phyloP scores from a whole-genome alignment of 1,140 invertebrate species.

The Theocolax elegans region DNA sequence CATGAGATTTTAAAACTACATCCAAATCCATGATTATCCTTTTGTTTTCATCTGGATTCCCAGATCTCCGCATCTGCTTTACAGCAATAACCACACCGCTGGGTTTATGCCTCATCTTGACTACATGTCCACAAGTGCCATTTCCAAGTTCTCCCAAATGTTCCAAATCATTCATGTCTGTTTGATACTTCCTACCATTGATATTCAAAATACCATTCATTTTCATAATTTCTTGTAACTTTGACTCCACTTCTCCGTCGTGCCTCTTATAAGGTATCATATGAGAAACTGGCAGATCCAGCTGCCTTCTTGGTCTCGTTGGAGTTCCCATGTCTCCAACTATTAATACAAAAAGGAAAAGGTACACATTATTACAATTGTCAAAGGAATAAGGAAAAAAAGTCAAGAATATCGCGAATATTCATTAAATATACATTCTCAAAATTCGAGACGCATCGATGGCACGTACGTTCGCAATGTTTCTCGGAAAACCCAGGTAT shows the following conservation, averaged over 20 bases:
- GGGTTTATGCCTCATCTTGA: slow-evolving; percentile 93
- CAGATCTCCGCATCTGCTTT: slow-evolving; percentile 98
- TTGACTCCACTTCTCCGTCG: slow-evolving; percentile 75
- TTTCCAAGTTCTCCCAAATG: slow-evolving; percentile 92
- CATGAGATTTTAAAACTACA: slow-evolving; percentile 95
- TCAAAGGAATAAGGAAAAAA: too few species aligned
- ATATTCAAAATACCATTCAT: slow-evolving; percentile 88
- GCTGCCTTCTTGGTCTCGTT: slow-evolving; percentile 60
- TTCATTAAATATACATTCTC: too few species aligned
- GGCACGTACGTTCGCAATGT: neutral
- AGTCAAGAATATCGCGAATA: too few species aligned
- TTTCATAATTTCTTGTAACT: slow-evolving; percentile 82
- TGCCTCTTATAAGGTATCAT: slow-evolving; percentile 69
- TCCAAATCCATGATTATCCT: slow-evolving; percentile 98
- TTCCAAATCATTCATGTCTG: slow-evolving; percentile 88
- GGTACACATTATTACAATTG: slow-evolving; percentile 13
- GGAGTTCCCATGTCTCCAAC: slow-evolving; percentile 68
- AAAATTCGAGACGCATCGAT: too few species aligned
- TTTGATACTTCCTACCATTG: slow-evolving; percentile 81
- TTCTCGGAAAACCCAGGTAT: slow-evolving; percentile 21
- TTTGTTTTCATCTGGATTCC: slow-evolving; percentile 97
- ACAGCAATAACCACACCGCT: slow-evolving; percentile 91
- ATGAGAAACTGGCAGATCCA: slow-evolving; percentile 68
- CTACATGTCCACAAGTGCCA: slow-evolving; percentile 97
- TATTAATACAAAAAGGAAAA: slow-evolving; percentile 43